These are phyloP conservation scores for Toxotes lorentzi DNA, from an alignment of 2,797 vertebrate species.

Conservation along the genomic window DNA sequence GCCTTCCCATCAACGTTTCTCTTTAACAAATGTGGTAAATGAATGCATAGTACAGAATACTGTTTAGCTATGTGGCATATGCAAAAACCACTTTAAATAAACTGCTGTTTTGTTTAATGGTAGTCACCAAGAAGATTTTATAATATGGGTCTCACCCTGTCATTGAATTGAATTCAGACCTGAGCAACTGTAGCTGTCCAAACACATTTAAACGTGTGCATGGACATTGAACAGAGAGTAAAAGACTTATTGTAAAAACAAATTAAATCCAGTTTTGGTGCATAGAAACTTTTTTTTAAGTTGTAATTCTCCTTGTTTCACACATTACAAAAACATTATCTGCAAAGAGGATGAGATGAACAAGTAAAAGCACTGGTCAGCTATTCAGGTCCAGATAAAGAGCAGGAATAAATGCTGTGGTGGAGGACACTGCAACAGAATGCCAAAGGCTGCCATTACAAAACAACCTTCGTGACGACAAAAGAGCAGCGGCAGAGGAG, in stretches of 20 bases:
- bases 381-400: slow-evolving; percentile 60
- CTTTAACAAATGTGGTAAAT: neutral
- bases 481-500: slow-evolving; percentile 71
- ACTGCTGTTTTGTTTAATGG: slow-evolving; percentile 46
- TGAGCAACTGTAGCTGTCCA: slow-evolving; percentile 3
- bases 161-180: slow-evolving; percentile 36
- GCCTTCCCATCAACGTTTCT: slow-evolving; percentile 13
- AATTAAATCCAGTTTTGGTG: slow-evolving; percentile 18
- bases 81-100: slow-evolving; percentile 40
- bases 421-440: slow-evolving; percentile 60
- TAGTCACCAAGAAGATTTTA: slow-evolving; percentile 42
- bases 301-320: slow-evolving; percentile 27
- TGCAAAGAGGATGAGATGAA: slow-evolving; percentile 36
- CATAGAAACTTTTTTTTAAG: slow-evolving; percentile 2
- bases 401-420: slow-evolving; percentile 53
- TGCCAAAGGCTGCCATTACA: slow-evolving; percentile 74
- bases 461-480: slow-evolving; percentile 73
- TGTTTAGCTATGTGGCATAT: neutral
- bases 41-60: neutral
- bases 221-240: neutral
- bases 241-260: slow-evolving; percentile 17
- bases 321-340: slow-evolving; percentile 20
- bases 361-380: slow-evolving; percentile 64
- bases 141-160: neutral
- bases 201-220: too few species aligned